Evolutionary conservation across 1,140 invertebrate genomes (phyloP).

Genomic region (Rhizoglyphus robini): DNA sequence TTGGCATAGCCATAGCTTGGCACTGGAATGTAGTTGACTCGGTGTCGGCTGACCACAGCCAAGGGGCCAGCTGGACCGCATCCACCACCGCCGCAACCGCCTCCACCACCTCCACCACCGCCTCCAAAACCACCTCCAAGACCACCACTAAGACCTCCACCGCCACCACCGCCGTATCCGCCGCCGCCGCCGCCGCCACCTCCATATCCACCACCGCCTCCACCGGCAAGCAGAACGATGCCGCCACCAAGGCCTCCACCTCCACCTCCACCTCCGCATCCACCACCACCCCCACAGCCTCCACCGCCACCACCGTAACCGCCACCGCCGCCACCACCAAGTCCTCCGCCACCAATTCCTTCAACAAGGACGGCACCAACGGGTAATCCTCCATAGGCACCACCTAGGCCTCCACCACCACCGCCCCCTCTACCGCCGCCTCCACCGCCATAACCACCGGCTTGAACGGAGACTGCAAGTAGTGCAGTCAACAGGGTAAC

Average conservation of each 20-base stretch:
- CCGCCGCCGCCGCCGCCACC: no score
- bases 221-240: not conserved
- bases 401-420: not conserved
- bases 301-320: no score
- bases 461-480: no score
- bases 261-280: not conserved
- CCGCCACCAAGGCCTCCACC: not conserved
- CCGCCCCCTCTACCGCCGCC: no score
- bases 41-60: not conserved
- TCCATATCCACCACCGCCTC: not conserved
- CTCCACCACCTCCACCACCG: not conserved
- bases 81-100: not conserved
- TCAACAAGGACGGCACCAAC: no score
- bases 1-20: not conserved
- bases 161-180: not conserved
- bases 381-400: no score
- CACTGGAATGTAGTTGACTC: not conserved
- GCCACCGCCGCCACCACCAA: no score
- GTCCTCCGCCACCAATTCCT: not conserved
- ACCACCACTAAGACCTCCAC: not conserved
- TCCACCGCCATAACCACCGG: no score
- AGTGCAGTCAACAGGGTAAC: no score
- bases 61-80: not conserved
- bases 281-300: not conserved
- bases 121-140: not conserved